Conservation (phyloP, 2,888 invertebrate species). For the Lithophane ornitopus region DNA sequence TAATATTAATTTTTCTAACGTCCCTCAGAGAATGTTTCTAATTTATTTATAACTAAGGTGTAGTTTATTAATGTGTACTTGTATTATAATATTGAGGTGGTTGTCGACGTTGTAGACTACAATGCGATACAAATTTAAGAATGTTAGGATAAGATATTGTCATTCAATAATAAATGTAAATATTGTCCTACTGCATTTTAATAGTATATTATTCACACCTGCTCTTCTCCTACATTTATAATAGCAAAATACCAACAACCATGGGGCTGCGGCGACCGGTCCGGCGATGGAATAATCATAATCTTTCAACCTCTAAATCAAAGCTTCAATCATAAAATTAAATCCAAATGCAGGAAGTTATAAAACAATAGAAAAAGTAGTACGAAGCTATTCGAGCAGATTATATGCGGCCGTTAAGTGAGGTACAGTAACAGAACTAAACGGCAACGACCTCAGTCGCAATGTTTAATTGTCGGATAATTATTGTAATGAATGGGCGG, state of each 20-base stretch:
- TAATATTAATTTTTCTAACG: conserved; percentile 51
- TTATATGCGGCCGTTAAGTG: conserved; percentile 56
- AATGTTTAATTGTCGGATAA: conserved; percentile 82
- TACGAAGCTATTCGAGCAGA: conserved; percentile 42
- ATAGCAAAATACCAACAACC: conserved; percentile 1
- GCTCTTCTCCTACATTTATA: conserved; percentile 10
- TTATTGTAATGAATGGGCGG: conserved; percentile 84
- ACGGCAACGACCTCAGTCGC: conserved; percentile 82
- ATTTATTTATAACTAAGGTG: conserved; percentile 80
- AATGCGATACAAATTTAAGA: conserved; percentile 60
- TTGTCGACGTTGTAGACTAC: conserved; percentile 56
- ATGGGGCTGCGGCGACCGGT: conserved; percentile 1
- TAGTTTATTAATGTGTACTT: conserved; percentile 67
- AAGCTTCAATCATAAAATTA: conserved; percentile 46
- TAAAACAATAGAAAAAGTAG: conserved; percentile 64
- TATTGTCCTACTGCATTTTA: conserved; percentile 73
- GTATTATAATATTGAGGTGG: conserved; percentile 73
- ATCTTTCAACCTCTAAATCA: conserved; percentile 22
- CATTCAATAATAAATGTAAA: conserved; percentile 81
- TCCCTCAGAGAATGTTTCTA: conserved; percentile 61
- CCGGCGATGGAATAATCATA: conserved; percentile 18
- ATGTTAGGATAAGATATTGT: conserved; percentile 62
- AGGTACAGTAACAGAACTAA: conserved; percentile 64
- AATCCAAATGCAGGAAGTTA: conserved; percentile 51
- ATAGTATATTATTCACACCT: conserved; percentile 53